phyloP scores from a whole-genome alignment of 1,140 invertebrate species.

The Armadillidium nasatum region DNA sequence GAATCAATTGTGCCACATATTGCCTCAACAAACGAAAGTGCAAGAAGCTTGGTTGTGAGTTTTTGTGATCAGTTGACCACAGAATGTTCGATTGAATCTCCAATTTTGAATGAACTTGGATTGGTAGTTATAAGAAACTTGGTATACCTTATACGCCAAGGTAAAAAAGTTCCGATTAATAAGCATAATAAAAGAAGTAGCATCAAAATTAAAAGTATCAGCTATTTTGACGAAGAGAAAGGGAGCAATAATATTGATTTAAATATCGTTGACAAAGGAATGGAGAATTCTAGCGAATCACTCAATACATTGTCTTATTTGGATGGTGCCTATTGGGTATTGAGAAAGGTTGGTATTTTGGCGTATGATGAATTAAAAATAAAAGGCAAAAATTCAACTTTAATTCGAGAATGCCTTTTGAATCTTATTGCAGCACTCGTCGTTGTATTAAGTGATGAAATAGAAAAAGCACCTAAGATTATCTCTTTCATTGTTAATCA shows the following conservation, averaged over 20 bases:
- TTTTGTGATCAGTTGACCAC: conserved; percentile 38
- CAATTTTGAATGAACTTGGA: conserved; percentile 32
- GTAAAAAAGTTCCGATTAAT: conserved; percentile 30
- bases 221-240: neutral
- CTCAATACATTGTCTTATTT: neutral
- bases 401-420: conserved; percentile 35
- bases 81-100: conserved; percentile 20
- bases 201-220: neutral
- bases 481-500: conserved; percentile 35
- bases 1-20: conserved; percentile 24
- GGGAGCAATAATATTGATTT: neutral
- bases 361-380: conserved; percentile 36
- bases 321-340: conserved; percentile 36
- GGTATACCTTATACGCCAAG: conserved; percentile 40
- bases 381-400: conserved; percentile 27
- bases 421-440: conserved; percentile 42
- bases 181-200: conserved; percentile 10
- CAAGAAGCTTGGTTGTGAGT: conserved; percentile 28
- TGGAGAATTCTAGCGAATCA: neutral
- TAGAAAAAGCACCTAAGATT: conserved; percentile 20
- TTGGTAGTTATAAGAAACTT: conserved; percentile 38
- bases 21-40: conserved; percentile 16
- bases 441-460: conserved; percentile 26
- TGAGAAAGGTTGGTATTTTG: conserved; percentile 32
- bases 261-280: neutral